Evolutionary conservation across 2,888 invertebrate species (phyloP), one percentile per base, ranked within the genome.

Genomic region (Yponomeuta plumbellus): DNA sequence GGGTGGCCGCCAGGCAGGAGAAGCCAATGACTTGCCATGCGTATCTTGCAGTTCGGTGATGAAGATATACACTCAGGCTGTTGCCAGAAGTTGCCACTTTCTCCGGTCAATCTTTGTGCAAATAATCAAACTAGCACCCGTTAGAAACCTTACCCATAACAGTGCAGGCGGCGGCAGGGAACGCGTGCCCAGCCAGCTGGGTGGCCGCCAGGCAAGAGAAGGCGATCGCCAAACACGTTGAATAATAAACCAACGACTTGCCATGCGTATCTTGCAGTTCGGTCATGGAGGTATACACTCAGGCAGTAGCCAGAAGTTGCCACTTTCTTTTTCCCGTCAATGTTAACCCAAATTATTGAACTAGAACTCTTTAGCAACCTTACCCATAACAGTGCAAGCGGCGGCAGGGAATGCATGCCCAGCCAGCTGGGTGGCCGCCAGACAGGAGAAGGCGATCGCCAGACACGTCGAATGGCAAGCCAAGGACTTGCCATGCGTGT

Each of bases 11-110:
- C 70, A 93, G 80, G 67, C 92, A 90, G 8, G 84, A 81, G 74
- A 93, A 93, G 93, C 92, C 69, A 93, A 80, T 0, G 92, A 89
- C 72, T 92, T 92, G 13, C 93, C 93, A 69, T 92, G 92, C 0
- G 92, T 88, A 70, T 93, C 93, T 68, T 91, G 81, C 13, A 94
- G 77, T 71, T 92, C 91, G 13, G 84, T 92, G 40, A 93, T 92
- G 68, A 85, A 79, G 1, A 84, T 76, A 74, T 92, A 92, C 11
- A 92, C 85, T 61, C 80, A 77, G 0, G 92, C 90, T 5, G 92
- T 92, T 22, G 86, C 85, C 66, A 92, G 69, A 21, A 92, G 82
- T n/a, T n/a, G 5, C 2, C 26, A 26, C 26, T 26, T 26, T 26
- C 26, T 1, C 5, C 5, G 4, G 26, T 26, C 26, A 26, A 26